phyloP scores from a whole-genome alignment of 2,113 vertebrate genomes.

The Plecturocebus donacophilus region DNA sequence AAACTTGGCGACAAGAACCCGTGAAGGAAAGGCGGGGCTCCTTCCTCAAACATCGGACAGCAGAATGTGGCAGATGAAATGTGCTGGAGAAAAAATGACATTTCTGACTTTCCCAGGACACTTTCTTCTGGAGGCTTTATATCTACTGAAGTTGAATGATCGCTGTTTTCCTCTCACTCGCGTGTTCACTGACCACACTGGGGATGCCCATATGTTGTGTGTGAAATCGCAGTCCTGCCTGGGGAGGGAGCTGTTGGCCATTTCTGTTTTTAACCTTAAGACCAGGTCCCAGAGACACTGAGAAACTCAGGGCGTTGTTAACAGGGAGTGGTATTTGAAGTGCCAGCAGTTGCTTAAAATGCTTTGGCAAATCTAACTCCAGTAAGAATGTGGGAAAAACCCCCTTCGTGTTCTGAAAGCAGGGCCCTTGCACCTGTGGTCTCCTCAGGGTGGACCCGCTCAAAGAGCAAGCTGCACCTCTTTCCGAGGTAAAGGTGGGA shows the following conservation, averaged over 20 bases:
- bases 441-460: not conserved
- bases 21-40: conserved; percentile 79
- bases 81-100: conserved; percentile 51
- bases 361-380: not conserved
- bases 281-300: not conserved
- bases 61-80: conserved; percentile 75
- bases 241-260: not conserved
- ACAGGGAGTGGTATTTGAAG: not conserved
- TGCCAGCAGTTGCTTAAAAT: not conserved
- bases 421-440: not conserved
- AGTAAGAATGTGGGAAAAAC: not conserved
- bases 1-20: conserved; percentile 90
- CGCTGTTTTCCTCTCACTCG: not conserved
- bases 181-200: not conserved
- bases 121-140: conserved; percentile 68
- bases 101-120: not conserved
- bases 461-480: not conserved
- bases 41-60: conserved; percentile 74
- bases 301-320: not conserved
- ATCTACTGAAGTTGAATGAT: conserved; percentile 62
- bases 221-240: not conserved
- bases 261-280: not conserved
- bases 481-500: not conserved
- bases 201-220: not conserved
- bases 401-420: not conserved